phyloP scores from a whole-genome alignment of 1,140 invertebrate genomes.

The Bombus breviceps region DNA sequence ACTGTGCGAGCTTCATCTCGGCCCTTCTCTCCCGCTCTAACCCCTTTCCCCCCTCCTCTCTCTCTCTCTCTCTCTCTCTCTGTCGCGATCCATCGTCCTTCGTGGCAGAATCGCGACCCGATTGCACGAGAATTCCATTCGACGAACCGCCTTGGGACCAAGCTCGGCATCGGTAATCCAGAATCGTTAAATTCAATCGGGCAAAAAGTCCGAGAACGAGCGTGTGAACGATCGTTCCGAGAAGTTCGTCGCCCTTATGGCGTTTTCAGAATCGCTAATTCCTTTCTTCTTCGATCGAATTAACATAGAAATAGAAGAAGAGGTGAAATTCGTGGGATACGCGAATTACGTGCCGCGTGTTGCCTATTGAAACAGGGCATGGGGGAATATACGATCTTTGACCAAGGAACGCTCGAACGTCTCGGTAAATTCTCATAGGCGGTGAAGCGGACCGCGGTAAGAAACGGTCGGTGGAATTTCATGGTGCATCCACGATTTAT shows the following conservation, averaged over 20 bases:
- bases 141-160: slow-evolving; percentile 12
- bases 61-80: too few species aligned
- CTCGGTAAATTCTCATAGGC: slow-evolving; percentile 16
- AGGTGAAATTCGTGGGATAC: slow-evolving; percentile 19
- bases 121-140: slow-evolving; percentile 30
- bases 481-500: slow-evolving; percentile 60
- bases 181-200: background rate
- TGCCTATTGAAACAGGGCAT: slow-evolving; percentile 10
- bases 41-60: background rate
- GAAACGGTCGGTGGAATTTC: slow-evolving; percentile 60
- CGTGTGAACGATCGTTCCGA: slow-evolving; percentile 48
- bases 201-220: background rate
- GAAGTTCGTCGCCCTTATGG: background rate
- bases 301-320: slow-evolving; percentile 2
- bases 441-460: slow-evolving; percentile 7
- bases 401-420: background rate
- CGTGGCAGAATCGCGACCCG: slow-evolving; percentile 23
- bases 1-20: slow-evolving; percentile 62
- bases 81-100: slow-evolving; percentile 45
- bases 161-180: slow-evolving; percentile 17
- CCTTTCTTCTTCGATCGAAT: slow-evolving; percentile 18
- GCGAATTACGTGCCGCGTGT: slow-evolving; percentile 13
- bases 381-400: slow-evolving; percentile 17
- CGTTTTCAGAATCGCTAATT: slow-evolving; percentile 38
- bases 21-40: background rate